These are phyloP conservation scores for Esox niger DNA, from an alignment of 2,113 vertebrate species.

Conservation along the genomic window DNA sequence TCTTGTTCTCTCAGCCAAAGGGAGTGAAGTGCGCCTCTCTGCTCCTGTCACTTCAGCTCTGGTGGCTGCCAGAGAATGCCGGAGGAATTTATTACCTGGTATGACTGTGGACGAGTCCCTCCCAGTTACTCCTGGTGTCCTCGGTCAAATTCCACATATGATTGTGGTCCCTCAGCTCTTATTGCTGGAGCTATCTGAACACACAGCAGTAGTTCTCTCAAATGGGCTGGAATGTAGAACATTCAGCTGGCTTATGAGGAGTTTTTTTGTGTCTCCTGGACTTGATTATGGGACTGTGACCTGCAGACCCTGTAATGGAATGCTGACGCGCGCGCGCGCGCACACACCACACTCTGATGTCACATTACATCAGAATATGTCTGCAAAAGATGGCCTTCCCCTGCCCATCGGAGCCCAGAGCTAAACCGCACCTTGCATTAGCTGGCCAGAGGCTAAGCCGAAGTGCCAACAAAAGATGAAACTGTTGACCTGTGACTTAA, in stretches of 20 bases:
- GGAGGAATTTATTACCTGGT: conserved; percentile 55
- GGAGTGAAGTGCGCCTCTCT: too few species aligned
- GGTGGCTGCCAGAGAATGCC: conserved; percentile 37
- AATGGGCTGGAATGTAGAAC: not conserved
- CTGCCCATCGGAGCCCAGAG: not conserved
- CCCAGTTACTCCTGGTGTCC: conserved; percentile 23
- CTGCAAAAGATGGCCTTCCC: not conserved
- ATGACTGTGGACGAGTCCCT: conserved; percentile 43
- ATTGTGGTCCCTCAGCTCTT: conserved; percentile 20
- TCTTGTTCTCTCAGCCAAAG: too few species aligned
- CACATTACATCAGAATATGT: not conserved
- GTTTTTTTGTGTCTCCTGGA: not conserved
- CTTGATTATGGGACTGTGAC: not conserved
- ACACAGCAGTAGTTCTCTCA: not conserved
- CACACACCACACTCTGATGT: not conserved
- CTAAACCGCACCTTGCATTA: conserved; percentile 7
- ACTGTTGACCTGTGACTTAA: conserved; percentile 50
- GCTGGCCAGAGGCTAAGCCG: conserved; percentile 29
- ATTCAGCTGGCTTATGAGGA: conserved; percentile 1
- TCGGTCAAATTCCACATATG: conserved; percentile 43
- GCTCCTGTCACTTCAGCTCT: not conserved
- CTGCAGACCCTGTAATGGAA: too few species aligned
- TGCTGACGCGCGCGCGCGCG: not conserved
- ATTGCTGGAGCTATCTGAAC: not conserved
- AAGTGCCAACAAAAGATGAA: conserved; percentile 46